Percentiles rank a stretch among this genome's conserved stretches.
phyloP scores from a whole-genome alignment of 2,797 vertebrate genomes.

The Spinibarbus caldwelli region DNA sequence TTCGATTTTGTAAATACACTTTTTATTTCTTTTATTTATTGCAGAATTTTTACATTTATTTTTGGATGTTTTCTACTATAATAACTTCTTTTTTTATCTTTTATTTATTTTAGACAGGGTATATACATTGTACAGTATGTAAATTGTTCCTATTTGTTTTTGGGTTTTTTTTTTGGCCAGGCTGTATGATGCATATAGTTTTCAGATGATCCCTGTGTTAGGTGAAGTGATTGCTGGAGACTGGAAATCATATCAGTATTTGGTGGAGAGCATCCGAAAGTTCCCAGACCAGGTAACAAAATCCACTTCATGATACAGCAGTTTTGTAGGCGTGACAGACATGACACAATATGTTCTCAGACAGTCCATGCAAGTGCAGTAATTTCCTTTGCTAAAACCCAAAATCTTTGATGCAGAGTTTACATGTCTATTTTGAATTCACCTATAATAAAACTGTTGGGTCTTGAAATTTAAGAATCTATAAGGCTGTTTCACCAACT shows the following conservation, averaged over 20 bases:
- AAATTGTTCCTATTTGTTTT: neutral
- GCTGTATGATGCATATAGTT: constrained; percentile 93
- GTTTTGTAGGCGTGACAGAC: neutral
- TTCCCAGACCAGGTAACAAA: constrained; percentile 91
- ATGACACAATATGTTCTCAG: neutral
- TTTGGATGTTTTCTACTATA: too few species aligned
- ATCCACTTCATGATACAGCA: neutral
- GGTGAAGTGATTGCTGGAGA: constrained; percentile 95
- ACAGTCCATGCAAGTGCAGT: neutral
- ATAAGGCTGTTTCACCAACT: neutral
- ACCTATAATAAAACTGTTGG: neutral
- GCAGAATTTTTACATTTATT: too few species aligned
- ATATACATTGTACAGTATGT: neutral
- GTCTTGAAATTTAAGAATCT: neutral
- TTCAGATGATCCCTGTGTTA: constrained; percentile 95
- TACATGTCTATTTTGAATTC: neutral
- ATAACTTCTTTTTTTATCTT: too few species aligned
- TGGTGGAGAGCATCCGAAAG: constrained; percentile 93
- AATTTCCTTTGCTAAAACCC: neutral
- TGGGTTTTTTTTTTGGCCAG: constrained; percentile 74
- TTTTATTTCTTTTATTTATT: too few species aligned
- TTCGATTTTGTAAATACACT: too few species aligned
- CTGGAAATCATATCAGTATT: constrained; percentile 98
- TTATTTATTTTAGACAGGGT: neutral
- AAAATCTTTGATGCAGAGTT: neutral